Evolutionary conservation across 2,888 invertebrate species (phyloP).

Genomic region (Pocota personata): DNA sequence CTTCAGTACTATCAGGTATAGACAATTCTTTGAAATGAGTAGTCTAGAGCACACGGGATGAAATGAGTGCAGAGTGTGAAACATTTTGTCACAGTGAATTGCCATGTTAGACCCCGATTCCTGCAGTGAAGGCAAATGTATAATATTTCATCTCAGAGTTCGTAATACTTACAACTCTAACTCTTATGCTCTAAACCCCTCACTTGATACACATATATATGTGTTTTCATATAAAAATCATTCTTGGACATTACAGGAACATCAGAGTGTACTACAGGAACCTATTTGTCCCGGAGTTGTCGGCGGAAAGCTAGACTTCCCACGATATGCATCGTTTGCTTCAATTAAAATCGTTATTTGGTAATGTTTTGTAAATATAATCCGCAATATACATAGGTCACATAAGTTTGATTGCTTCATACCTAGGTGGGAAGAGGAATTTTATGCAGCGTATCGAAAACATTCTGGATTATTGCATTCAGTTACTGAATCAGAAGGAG

Average conservation of each 20-base stretch:
- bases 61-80: too few species aligned
- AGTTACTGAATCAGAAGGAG: slow-evolving; percentile 80
- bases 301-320: slow-evolving; percentile 92
- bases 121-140: too few species aligned
- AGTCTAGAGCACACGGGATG: too few species aligned
- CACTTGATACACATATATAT: too few species aligned
- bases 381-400: neutral
- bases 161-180: too few species aligned
- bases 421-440: slow-evolving; percentile 92
- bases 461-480: slow-evolving; percentile 84
- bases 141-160: too few species aligned
- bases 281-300: slow-evolving; percentile 91
- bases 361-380: slow-evolving; percentile 79
- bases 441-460: slow-evolving; percentile 89
- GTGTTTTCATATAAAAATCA: too few species aligned
- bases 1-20: slow-evolving; percentile 91
- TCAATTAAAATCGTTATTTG: slow-evolving; percentile 92
- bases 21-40: neutral
- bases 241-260: slow-evolving; percentile 83
- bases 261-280: slow-evolving; percentile 90
- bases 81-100: too few species aligned
- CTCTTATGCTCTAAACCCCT: too few species aligned
- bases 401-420: neutral
- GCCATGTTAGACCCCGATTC: too few species aligned
- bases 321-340: slow-evolving; percentile 92